Evolutionary conservation across 2,888 invertebrate species (phyloP).

Genomic region (Xylota sylvarum): DNA sequence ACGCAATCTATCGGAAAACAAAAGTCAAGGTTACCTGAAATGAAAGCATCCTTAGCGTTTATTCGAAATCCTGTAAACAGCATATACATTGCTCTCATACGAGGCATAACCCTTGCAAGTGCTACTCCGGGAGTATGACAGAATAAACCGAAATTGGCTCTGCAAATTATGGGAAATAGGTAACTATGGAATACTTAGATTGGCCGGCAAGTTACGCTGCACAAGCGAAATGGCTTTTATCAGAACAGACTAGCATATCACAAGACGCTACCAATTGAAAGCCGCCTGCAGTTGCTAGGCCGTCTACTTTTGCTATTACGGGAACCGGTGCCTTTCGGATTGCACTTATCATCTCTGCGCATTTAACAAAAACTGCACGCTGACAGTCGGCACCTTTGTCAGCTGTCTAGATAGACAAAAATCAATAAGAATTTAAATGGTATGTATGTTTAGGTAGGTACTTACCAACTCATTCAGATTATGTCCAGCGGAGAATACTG

Average conservation of each 20-base stretch:
- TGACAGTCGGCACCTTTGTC: slow-evolving; percentile 87
- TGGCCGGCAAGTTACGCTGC: slow-evolving; percentile 80
- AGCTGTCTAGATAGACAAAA: slow-evolving; percentile 15
- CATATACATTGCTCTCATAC: slow-evolving; percentile 95
- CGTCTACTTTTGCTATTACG: slow-evolving; percentile 91
- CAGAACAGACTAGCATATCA: slow-evolving; percentile 94
- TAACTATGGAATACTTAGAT: background rate
- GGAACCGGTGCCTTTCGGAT: slow-evolving; percentile 93
- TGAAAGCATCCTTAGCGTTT: slow-evolving; percentile 91
- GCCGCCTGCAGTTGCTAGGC: slow-evolving; percentile 91
- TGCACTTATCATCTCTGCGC: slow-evolving; percentile 91
- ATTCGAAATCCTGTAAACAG: slow-evolving; percentile 94
- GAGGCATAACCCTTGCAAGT: slow-evolving; percentile 91
- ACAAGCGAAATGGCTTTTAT: slow-evolving; percentile 92
- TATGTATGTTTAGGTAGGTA: background rate
- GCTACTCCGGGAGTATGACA: slow-evolving; percentile 98
- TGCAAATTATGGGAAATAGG: slow-evolving; percentile 84
- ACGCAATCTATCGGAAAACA: too few relatives aligned
- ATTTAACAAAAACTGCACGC: slow-evolving; percentile 90
- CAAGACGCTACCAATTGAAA: slow-evolving; percentile 97
- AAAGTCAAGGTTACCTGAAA: slow-evolving; percentile 83
- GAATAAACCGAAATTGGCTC: slow-evolving; percentile 96
- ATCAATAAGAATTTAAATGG: background rate
- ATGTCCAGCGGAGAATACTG: slow-evolving; percentile 98
- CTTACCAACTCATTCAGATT: slow-evolving; percentile 96